Base-by-base conservation (phyloP, 1,140 invertebrate genomes). In the Cydia strobilella region DNA sequence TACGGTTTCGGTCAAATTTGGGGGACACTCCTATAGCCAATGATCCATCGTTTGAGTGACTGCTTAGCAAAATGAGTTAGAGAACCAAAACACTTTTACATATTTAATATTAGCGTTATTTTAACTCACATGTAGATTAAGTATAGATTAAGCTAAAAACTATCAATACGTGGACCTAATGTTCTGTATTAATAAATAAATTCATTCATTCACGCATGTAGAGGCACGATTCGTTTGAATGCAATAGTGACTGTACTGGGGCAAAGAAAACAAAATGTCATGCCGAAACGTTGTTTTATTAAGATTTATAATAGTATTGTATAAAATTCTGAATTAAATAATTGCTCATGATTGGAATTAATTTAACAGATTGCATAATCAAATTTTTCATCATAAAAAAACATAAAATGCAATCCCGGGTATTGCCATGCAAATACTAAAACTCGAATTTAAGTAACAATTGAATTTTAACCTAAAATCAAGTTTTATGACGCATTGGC, bases 361-460 rank as follows among this genome's bases (percentile, higher is more conserved):
- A 45, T 45, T 45, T 45, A 10, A 84, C 79, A 86, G 90, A 89
- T 86, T 90, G 89, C 90, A 91, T 92, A 89, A 91, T 91, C 89
- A 91, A 87, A 92, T 89, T 91, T 92, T 92, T 92, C 79, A 75
- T 86, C 79, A 81, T 72, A 79, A 86, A 90, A 90, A 92, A 92
- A 92, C 89, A 85, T 83, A 86, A 89, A 89, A 91, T 86, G 90
- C 90, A 92, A 89, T 80, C 84, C 85, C 83, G 84, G 85, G 86
- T 84, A 84, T 89, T 91, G 89, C 89, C 90, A 92, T 92, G 90
- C 90, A 91, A 78, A 77, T 80, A 85, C 83, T 88, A 91, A 91
- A 91, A 91, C 86, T 90, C 85, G 84, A 90, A 84, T 90, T 92
- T 89, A 89, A 87, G 84, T 74, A 48, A 81, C 45, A 74, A 76